Percentiles rank a stretch among this genome's conserved stretches.
phyloP scores from a whole-genome alignment of 2,888 invertebrate species.

The Smittia aterrima region DNA sequence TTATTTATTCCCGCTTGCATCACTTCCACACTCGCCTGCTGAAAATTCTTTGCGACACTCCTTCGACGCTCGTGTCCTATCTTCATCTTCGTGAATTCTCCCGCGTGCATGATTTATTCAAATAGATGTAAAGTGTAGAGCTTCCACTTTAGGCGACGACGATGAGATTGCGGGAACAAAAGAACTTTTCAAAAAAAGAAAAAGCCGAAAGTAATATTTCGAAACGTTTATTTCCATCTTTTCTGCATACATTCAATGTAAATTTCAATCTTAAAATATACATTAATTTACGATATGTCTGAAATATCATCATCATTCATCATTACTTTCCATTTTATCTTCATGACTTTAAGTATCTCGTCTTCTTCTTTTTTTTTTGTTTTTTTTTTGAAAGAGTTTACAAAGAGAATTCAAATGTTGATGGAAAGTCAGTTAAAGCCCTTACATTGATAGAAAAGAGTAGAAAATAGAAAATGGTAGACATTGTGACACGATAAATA shows the following conservation, averaged over 20 bases:
- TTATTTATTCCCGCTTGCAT: no score
- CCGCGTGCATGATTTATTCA: constrained; percentile 26
- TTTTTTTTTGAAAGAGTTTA: background rate
- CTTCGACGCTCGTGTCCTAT: constrained; percentile 18
- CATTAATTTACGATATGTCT: constrained; percentile 28
- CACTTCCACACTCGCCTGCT: no score
- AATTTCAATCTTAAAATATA: constrained; percentile 32
- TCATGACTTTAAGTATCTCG: no score
- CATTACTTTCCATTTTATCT: background rate
- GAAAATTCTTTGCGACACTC: no score
- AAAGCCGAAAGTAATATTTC: constrained; percentile 17
- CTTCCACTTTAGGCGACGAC: background rate
- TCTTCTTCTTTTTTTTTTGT: background rate
- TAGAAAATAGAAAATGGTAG: constrained; percentile 40
- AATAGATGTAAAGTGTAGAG: background rate
- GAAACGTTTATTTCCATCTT: constrained; percentile 30
- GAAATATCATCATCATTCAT: background rate
- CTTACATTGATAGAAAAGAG: constrained; percentile 37
- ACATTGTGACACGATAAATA: constrained; percentile 38
- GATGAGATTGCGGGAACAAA: no score
- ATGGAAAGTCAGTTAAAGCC: constrained; percentile 21
- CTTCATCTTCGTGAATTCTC: constrained; percentile 26
- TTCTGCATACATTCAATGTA: constrained; percentile 20
- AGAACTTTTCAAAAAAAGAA: no score
- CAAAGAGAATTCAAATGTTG: background rate